Conservation (phyloP, 2,113 vertebrate species). For the Trematomus loennbergii region DNA sequence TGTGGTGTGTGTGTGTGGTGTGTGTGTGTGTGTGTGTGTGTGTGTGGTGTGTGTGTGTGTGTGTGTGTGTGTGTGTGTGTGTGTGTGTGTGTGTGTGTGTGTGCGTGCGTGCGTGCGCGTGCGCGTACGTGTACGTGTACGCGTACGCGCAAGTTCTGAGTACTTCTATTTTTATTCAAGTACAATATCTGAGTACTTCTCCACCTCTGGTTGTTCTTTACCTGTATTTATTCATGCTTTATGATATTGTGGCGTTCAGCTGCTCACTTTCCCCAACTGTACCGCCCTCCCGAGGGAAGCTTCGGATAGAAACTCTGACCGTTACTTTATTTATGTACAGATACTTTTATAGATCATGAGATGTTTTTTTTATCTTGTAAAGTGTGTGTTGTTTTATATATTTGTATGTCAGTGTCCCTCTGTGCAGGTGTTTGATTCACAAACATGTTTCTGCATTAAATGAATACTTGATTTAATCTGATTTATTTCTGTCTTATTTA, state of each 20-base stretch:
- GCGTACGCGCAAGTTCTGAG: too few species aligned
- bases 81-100: too few species aligned
- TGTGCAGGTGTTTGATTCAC: constrained; percentile 2
- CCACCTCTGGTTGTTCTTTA: too few species aligned
- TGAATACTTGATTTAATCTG: not conserved
- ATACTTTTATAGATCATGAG: not conserved
- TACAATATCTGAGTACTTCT: too few species aligned
- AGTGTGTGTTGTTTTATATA: not conserved
- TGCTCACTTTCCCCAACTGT: constrained; percentile 95
- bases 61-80: too few species aligned
- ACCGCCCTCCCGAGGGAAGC: constrained; percentile 94
- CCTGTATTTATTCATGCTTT: too few species aligned
- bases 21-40: too few species aligned
- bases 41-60: too few species aligned
- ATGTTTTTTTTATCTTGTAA: not conserved
- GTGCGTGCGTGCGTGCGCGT: too few species aligned
- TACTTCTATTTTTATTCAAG: too few species aligned
- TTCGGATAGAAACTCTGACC: constrained; percentile 78
- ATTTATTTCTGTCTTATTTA: not conserved
- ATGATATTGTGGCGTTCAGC: constrained; percentile 91
- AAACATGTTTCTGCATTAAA: constrained; percentile 34
- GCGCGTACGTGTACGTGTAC: too few species aligned
- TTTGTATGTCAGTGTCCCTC: not conserved
- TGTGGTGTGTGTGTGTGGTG: too few species aligned
- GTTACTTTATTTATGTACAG: not conserved